These are phyloP conservation scores for Paedocypris micromegethes DNA, from an alignment of 2,797 vertebrate species.

Conservation along the genomic window DNA sequence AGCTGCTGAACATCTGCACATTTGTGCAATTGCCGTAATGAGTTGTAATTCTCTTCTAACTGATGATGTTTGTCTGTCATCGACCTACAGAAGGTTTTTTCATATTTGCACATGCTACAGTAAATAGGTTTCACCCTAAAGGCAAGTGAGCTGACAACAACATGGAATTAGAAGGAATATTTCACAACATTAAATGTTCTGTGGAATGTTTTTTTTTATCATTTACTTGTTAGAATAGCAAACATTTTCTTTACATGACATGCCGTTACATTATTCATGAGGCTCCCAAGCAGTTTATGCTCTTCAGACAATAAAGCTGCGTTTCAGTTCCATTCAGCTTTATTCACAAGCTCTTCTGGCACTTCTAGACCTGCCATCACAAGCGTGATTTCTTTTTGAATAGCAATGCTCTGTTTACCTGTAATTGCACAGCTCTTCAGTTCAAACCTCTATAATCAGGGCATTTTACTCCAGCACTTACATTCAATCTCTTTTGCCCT, in stretches of 20 bases:
- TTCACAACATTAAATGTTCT: too few relatives aligned
- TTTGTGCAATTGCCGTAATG: constrained; percentile 43
- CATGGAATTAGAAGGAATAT: neutral
- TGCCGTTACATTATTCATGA: neutral
- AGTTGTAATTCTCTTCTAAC: constrained; percentile 60
- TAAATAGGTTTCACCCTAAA: neutral
- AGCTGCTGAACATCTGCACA: neutral
- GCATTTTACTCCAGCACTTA: constrained; percentile 39
- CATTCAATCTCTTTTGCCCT: constrained; percentile 21
- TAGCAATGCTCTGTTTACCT: constrained; percentile 42
- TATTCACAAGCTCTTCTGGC: neutral
- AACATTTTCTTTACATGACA: too few relatives aligned
- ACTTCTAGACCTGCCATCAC: neutral
- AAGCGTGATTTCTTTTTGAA: constrained; percentile 13
- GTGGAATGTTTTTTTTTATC: too few relatives aligned
- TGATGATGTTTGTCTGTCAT: constrained; percentile 55
- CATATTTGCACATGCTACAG: constrained; percentile 6
- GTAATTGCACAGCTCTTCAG: constrained; percentile 50
- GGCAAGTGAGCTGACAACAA: neutral
- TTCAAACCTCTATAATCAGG: constrained; percentile 43
- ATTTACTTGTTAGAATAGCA: too few relatives aligned
- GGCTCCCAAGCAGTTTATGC: neutral
- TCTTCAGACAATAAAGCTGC: constrained; percentile 40
- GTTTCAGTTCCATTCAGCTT: constrained; percentile 61
- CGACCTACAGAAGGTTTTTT: constrained; percentile 10